Evolutionary conservation across 1,140 invertebrate species (phyloP).

Genomic region (Lithobius niger): DNA sequence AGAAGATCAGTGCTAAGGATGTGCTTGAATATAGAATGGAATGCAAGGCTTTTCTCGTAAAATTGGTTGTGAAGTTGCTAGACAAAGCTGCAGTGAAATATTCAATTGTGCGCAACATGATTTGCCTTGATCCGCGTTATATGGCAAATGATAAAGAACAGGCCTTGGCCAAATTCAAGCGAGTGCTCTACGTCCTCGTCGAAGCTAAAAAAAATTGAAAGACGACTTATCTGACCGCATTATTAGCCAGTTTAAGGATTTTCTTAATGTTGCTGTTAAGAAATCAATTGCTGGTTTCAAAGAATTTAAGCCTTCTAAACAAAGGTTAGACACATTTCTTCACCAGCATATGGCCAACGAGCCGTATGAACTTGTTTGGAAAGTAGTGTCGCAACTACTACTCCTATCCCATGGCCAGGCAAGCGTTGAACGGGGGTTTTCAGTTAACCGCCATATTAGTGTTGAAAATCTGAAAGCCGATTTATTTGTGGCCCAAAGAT

Average conservation of each 20-base stretch:
- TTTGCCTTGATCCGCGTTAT: no score
- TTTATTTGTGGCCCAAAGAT: slow-evolving; percentile 15
- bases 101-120: no score
- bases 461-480: slow-evolving; percentile 19
- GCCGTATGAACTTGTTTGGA: slow-evolving; percentile 11
- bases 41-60: background rate
- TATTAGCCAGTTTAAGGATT: background rate
- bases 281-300: background rate
- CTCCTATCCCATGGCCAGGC: slow-evolving; percentile 22
- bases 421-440: slow-evolving; percentile 20
- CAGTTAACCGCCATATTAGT: slow-evolving; percentile 17
- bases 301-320: background rate
- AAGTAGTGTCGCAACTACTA: slow-evolving; percentile 14
- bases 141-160: background rate
- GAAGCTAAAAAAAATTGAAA: no score
- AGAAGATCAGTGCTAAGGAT: no score
- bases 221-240: no score
- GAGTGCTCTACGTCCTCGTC: no score
- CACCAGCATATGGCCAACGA: background rate
- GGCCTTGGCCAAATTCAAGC: no score
- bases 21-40: background rate
- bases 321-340: slow-evolving; percentile 14
- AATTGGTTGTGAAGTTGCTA: background rate
- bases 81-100: background rate
- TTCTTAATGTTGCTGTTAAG: background rate